Percentiles rank a stretch among this genome's conserved stretches.
phyloP scores from a whole-genome alignment of 2,888 invertebrate species.

The Cenopis cana region DNA sequence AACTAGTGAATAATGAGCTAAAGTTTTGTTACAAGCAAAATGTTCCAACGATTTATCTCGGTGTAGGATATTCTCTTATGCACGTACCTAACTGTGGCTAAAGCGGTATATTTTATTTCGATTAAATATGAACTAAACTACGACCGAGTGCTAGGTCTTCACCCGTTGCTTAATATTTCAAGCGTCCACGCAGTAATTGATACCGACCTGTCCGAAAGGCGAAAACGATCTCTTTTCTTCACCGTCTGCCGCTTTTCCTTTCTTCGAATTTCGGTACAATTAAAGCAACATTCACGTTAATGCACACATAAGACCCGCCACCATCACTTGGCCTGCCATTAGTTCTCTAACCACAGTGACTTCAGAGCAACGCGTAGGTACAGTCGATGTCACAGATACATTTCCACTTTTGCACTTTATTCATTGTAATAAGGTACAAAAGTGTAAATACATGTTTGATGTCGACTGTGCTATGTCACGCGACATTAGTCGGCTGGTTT shows the following conservation, averaged over 20 bases:
- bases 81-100: neutral
- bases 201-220: constrained; percentile 95
- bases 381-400: no score
- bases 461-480: no score
- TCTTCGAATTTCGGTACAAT: constrained; percentile 73
- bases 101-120: constrained; percentile 1
- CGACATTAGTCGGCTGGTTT: neutral
- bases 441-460: no score
- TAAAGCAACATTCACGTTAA: constrained; percentile 51
- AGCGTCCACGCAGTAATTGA: constrained; percentile 51
- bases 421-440: no score
- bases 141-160: constrained; percentile 8
- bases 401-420: no score
- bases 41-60: neutral
- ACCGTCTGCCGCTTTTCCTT: constrained; percentile 92
- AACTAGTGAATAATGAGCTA: constrained; percentile 9
- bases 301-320: constrained; percentile 25
- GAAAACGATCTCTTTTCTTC: constrained; percentile 91
- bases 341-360: neutral
- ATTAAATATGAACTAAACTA: constrained; percentile 18
- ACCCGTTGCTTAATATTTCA: constrained; percentile 15
- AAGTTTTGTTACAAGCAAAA: constrained; percentile 13
- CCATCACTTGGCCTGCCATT: constrained; percentile 15
- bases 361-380: neutral
- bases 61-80: neutral